phyloP scores from a whole-genome alignment of 2,888 invertebrate genomes.

The Zygothrica quintamaculata region DNA sequence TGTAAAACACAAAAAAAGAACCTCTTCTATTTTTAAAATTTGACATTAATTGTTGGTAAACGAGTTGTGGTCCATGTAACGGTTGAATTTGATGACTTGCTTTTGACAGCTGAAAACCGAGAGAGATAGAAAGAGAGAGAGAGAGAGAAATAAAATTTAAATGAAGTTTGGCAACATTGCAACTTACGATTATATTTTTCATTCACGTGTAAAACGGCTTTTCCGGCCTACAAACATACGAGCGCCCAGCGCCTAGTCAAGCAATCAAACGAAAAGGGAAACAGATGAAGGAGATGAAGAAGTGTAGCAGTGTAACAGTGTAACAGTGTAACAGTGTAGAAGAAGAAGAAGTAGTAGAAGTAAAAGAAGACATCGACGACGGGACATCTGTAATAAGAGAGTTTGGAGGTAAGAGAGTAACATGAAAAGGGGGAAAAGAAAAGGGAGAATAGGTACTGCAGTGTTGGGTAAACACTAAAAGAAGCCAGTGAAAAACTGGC shows the following conservation, averaged over 20 bases:
- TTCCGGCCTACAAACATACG: constrained; percentile 74
- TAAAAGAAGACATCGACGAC: too few species aligned
- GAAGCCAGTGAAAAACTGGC: constrained; percentile 79
- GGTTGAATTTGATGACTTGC: constrained; percentile 42
- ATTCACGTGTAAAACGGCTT: constrained; percentile 81
- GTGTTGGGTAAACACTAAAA: constrained; percentile 63
- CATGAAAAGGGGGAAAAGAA: constrained; percentile 2
- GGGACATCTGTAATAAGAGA: too few species aligned
- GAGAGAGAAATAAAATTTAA: too few species aligned
- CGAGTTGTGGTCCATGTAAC: constrained; percentile 49
- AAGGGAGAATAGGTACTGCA: constrained; percentile 6
- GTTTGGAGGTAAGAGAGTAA: too few species aligned
- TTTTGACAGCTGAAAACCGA: constrained; percentile 40
- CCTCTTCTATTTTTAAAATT: constrained; percentile 46
- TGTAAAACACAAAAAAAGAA: too few species aligned
- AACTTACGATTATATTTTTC: constrained; percentile 47
- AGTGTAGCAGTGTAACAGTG: too few species aligned
- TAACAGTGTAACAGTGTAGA: too few species aligned
- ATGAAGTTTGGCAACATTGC: not conserved
- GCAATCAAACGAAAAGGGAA: constrained; percentile 10
- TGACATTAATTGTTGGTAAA: constrained; percentile 67
- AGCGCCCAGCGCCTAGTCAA: constrained; percentile 48
- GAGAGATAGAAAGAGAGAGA: too few species aligned
- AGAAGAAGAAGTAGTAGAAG: constrained; percentile 1
- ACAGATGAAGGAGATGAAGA: too few species aligned